Evolutionary conservation across 2,797 vertebrate genomes (phyloP).

Genomic region (Chaetophractus vellerosus): DNA sequence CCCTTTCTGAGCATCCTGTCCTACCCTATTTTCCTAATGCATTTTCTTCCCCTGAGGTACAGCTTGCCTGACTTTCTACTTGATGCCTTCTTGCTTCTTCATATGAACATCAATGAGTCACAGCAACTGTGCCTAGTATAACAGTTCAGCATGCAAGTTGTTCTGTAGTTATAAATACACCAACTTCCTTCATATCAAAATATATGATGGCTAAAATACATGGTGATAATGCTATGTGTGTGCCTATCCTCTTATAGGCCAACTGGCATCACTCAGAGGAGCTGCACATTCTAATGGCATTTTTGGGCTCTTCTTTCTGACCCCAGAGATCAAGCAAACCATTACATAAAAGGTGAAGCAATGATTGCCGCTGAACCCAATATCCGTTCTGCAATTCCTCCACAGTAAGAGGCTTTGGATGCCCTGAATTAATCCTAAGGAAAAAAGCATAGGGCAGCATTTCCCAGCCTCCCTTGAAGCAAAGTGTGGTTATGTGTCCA

Average conservation of each 20-base stretch:
- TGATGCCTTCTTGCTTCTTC: background rate
- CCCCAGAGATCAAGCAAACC: background rate
- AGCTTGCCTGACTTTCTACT: background rate
- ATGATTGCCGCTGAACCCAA: background rate
- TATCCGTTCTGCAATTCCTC: background rate
- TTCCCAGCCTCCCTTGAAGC: background rate
- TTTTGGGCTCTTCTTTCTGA: background rate
- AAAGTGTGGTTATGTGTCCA: background rate
- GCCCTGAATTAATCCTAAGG: background rate
- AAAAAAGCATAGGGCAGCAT: background rate
- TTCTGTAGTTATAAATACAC: background rate
- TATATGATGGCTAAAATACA: background rate
- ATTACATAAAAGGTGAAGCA: background rate
- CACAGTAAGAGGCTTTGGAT: background rate
- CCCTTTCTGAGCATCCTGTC: background rate
- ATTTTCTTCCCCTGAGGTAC: background rate
- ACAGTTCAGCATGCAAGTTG: background rate
- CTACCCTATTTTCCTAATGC: background rate
- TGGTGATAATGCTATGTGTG: background rate
- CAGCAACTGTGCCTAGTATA: background rate
- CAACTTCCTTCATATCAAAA: background rate
- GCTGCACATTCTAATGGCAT: background rate
- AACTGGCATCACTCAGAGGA: background rate
- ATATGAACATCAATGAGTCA: conserved; percentile 1
- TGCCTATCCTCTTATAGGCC: background rate